Base-by-base conservation (phyloP, 2,113 vertebrate species). In the Bungarus multicinctus region DNA sequence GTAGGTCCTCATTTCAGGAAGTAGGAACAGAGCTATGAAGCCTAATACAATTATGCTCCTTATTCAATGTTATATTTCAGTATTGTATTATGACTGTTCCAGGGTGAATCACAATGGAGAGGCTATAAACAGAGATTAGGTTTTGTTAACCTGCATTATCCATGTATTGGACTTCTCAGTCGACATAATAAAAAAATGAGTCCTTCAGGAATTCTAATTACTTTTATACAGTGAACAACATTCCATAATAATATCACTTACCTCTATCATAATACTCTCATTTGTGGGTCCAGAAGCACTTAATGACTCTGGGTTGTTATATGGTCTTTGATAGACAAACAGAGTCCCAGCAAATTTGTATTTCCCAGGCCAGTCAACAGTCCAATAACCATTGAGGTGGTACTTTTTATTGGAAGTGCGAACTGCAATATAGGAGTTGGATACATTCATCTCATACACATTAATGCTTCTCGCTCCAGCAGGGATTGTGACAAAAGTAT, bases 361-460 rank as follows among this genome's bases (percentile, higher is more conserved):
- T 91, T 96, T 96, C 5, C 99, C 98, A 0, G 98, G 98, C 98
- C 98, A 98, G 96, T 99, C 98, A 87, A 98, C 97, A 0, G 97
- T 98, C 98, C 98, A 99, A 89, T 96, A 97, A 12, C 99, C 99
- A 0, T 98, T 99, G 69, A 99, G 97, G 95, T 98, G 97, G 93
- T 99, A 99, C 53, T 93, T 98, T 91, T 96, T 96, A 69, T 98
- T 96, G 47, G 94, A 88, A 95, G 97, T 98, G 52, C 98, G 97
- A n/a, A 98, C 94, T 20, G 98, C 97, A 93, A 99, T 97, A 95
- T 98, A 99, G 92, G 98, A 98, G 91, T 97, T 98, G 50, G 99
- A 99, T 0, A 97, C 93, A 34, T 98, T 98, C 90, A 97, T 93
- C 94, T 99, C 98, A 86, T 96, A 94, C 92, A 99, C 96, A 47